A percentile compares a stretch with the other conserved stretches of the same genome.
These are phyloP conservation scores for Blera fallax DNA, from an alignment of 2,888 invertebrate species.

Conservation along the genomic window DNA sequence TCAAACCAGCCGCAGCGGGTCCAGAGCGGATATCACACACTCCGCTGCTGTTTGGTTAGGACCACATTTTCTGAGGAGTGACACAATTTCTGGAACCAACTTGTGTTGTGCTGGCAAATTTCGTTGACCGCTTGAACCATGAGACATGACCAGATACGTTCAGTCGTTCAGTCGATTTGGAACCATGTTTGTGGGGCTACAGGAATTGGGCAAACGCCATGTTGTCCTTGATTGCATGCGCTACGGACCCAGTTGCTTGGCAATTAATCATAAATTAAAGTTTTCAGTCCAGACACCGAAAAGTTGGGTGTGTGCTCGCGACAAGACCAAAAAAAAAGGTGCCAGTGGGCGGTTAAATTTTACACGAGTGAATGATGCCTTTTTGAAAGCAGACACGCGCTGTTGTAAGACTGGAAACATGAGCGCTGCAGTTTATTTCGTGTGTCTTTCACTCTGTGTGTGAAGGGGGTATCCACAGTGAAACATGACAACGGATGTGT, in stretches of 20 bases:
- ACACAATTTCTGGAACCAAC: constrained; percentile 50
- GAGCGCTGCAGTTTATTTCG: constrained; percentile 20
- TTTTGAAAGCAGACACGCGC: constrained; percentile 67
- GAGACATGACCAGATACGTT: not conserved
- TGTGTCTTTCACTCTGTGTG: not conserved
- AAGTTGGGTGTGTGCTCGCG: constrained; percentile 32
- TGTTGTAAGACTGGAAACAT: constrained; percentile 49
- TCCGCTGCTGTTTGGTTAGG: constrained; percentile 4
- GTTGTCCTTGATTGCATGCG: constrained; percentile 55
- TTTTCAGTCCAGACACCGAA: constrained; percentile 21
- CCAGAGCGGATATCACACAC: not conserved
- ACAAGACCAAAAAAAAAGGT: constrained; percentile 19
- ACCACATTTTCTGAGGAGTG: constrained; percentile 38
- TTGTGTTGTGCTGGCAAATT: constrained; percentile 28
- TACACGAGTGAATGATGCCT: constrained; percentile 25
- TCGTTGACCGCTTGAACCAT: constrained; percentile 49
- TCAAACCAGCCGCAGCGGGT: not conserved
- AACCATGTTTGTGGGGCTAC: constrained; percentile 23
- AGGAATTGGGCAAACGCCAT: constrained; percentile 4
- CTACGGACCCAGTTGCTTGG: constrained; percentile 27
- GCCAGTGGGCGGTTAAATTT: constrained; percentile 16
- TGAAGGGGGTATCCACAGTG: not conserved
- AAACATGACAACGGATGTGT: constrained; percentile 32
- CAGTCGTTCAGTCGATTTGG: not conserved
- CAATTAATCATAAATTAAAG: constrained; percentile 65